A percentile compares a stretch with the other conserved stretches of the same genome.
Conservation (phyloP, 2,113 vertebrate genomes). For the Xiphophorus hellerii region DNA sequence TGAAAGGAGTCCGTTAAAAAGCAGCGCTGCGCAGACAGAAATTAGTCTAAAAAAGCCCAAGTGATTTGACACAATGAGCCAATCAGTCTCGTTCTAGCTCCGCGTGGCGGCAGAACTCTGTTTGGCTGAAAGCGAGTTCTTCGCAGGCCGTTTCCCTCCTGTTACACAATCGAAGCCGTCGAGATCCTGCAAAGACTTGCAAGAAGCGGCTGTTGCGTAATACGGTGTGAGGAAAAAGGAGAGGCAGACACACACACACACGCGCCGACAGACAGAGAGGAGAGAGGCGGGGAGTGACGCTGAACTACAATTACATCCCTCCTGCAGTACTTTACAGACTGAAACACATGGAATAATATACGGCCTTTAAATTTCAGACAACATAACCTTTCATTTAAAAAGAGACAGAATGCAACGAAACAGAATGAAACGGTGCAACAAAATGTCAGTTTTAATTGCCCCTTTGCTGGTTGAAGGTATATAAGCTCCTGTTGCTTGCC, state of each 20-base stretch:
- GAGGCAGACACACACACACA: not conserved
- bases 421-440: not conserved
- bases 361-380: conserved; percentile 19
- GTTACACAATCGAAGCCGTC: conserved; percentile 57
- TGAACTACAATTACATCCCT: conserved; percentile 44
- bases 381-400: conserved; percentile 11
- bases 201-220: conserved; percentile 65
- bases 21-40: not conserved
- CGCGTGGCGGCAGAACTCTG: conserved; percentile 1
- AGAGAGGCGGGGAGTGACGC: conserved; percentile 10
- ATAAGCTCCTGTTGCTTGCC: conserved; percentile 1
- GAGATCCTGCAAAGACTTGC: conserved; percentile 62
- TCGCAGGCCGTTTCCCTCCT: conserved; percentile 35
- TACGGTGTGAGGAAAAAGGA: conserved; percentile 20
- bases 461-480: not conserved
- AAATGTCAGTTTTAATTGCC: not conserved
- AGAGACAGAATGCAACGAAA: not conserved
- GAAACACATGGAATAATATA: not conserved
- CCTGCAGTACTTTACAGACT: conserved; percentile 1
- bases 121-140: conserved; percentile 17
- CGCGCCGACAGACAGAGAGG: not conserved
- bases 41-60: not conserved
- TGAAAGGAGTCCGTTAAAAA: conserved; percentile 5
- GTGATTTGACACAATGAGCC: conserved; percentile 18
- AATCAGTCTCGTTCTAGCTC: conserved; percentile 6